Base-by-base conservation (phyloP, 2,797 vertebrate species). In the Vipera latastei region DNA sequence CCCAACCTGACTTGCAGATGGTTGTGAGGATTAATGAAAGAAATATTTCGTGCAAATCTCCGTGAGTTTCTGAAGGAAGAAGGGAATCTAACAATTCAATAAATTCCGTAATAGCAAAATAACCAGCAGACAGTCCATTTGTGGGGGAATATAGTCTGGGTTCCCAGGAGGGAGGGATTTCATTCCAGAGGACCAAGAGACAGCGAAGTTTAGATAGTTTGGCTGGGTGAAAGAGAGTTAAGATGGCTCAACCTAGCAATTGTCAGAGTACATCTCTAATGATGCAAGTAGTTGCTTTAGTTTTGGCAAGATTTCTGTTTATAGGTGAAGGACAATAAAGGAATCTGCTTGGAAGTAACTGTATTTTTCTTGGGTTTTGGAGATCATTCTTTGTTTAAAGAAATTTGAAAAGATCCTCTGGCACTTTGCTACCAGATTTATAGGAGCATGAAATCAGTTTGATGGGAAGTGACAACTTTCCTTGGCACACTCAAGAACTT, bases 401-500 rank as follows among this genome's bases (percentile, higher is more conserved):
- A 65, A 59, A 28, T 32, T 7, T 32, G 44, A 26, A 2, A 90
- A n/a, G 78, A 12, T 91, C 51, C 55, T 89, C 2, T 20, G 18
- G 1, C 9, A 85, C 0, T 73, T 65, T 85, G 20, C 32, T 91
- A 88, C 28, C 78, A 92, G 4, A 26, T 85, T 4, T 44, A 32
- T 4, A 65, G 16, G 26, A 93, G n/a, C 18, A 44, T 92, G 56
- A 88, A 55, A 63, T 63, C 59, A 55, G 57, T 94, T 92, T 88
- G 57, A 59, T 48, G 83, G 16, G 95, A 89, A 90, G 6, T 91
- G 69, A 89, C 92, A 91, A 65, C 92, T 51, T 93, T 38, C 1
- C 0, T 91, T 94, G 89, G 38, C 8, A 92, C 6, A 61, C 93
- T 94, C 12, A 22, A 12, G 51, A 88, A 18, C 94, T 88, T 95